Percentiles rank a stretch among this genome's conserved stretches.
Conservation (phyloP, 1,140 invertebrate species). For the Drosophila hydei region DNA sequence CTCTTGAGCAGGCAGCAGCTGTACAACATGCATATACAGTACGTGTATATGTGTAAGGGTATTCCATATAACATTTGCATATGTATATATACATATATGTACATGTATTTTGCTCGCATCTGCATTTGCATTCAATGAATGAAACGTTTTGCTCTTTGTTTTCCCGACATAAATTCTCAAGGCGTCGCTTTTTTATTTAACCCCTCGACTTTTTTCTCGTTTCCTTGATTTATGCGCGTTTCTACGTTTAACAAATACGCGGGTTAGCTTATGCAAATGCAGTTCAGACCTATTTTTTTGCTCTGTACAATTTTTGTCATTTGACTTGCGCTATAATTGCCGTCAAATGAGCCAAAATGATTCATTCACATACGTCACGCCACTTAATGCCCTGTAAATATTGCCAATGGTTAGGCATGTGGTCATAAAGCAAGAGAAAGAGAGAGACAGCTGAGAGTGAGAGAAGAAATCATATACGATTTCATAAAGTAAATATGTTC, state of each 20-base stretch:
- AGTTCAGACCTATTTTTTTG: constrained; percentile 17
- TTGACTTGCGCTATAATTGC: constrained; percentile 64
- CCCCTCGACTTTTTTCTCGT: constrained; percentile 23
- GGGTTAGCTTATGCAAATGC: constrained; percentile 69
- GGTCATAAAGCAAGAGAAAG: too few species aligned
- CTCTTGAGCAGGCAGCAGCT: constrained; percentile 37
- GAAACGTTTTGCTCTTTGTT: constrained; percentile 45
- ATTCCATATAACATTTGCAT: constrained; percentile 25
- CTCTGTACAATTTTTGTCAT: constrained; percentile 37
- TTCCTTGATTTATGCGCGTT: constrained; percentile 29
- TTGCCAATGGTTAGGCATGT: too few species aligned
- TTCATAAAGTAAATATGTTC: too few species aligned
- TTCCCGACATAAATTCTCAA: constrained; percentile 22
- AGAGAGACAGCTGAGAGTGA: too few species aligned
- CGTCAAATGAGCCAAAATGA: constrained; percentile 33
- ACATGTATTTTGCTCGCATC: constrained; percentile 2
- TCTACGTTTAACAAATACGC: constrained; percentile 17
- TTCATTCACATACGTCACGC: neutral
- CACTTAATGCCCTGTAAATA: neutral
- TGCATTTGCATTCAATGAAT: constrained; percentile 66
- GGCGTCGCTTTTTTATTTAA: constrained; percentile 34
- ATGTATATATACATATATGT: constrained; percentile 14
- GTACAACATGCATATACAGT: constrained; percentile 8
- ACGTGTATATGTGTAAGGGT: constrained; percentile 18
- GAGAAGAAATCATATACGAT: too few species aligned